Base-by-base conservation (phyloP, 2,113 vertebrate species). In the Colistium nudipinnis region DNA sequence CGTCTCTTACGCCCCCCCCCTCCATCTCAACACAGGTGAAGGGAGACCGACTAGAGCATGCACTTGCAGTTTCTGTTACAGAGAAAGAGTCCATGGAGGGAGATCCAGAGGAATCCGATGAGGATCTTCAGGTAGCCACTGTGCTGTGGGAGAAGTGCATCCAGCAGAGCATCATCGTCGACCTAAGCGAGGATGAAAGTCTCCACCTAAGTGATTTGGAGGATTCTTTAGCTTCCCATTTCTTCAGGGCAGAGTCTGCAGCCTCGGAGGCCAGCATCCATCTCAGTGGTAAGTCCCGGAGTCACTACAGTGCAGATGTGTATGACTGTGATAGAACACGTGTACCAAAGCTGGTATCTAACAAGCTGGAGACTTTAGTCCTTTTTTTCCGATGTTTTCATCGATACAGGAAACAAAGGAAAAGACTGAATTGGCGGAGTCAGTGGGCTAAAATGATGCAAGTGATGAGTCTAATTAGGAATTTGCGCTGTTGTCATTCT, bases 171-270 rank as follows among this genome's bases (percentile, higher is more conserved):
- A 90, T 94, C 76, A 70, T 92, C 60, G 77, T 94, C 0, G 90
- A 94, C 68, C 87, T 93, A 1, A 91, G 89, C 69, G 92, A 94
- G 52, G 88, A 93, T 68, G 90, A 93, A 67, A 92, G 92, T 74
- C 76, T 93, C 45, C 91, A 92, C 66, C 55, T 93, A 47, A 93
- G 83, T 78, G 91, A 93, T 57, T 64, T 93, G 53, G 87, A 93
- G 69, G 78, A 41, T 57, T 90, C 90, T 44, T 85, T 93, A 47
- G 80, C 62, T 8, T 76, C 91, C 6, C 75, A 75, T 51, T 39
- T 91, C 16, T 91, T 89, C 6, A 86, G 82, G 52, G 62, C 35
- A 36, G 87, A 86, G 47, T 91, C 89, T 17, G 70, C 75, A 25
- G 57, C 60, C n/a, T 86, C 89, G 1, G 89, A 90, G n/a, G 6